phyloP scores from a whole-genome alignment of 2,888 invertebrate genomes.

The Drosophila recens region DNA sequence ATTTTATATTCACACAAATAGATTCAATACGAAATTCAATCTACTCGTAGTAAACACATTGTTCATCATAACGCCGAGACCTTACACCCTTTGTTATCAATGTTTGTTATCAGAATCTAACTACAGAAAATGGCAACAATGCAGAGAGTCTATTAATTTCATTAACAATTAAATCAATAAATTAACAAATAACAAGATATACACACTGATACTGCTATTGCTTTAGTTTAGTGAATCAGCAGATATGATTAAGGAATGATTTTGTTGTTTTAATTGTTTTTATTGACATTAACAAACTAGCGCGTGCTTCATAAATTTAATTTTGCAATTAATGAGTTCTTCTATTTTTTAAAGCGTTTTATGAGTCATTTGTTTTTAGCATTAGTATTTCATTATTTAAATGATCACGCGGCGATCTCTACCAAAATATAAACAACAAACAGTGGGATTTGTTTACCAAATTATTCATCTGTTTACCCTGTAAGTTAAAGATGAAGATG shows the following conservation, averaged over 20 bases:
- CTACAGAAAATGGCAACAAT: background rate
- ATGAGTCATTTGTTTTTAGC: conserved; percentile 9
- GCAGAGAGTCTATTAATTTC: background rate
- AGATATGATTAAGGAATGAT: background rate
- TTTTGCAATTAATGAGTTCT: background rate
- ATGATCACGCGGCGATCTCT: conserved; percentile 15
- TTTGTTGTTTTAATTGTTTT: background rate
- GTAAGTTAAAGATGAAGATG: background rate
- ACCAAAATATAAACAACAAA: conserved; percentile 13
- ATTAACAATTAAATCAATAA: conserved; percentile 1
- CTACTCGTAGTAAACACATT: background rate
- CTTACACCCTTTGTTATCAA: conserved; percentile 30
- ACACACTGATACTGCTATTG: background rate
- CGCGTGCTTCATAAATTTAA: background rate
- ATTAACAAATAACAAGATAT: background rate
- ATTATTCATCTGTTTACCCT: background rate
- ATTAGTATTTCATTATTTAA: background rate
- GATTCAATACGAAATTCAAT: conserved; percentile 18
- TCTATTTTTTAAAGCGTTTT: background rate
- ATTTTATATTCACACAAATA: conserved; percentile 3
- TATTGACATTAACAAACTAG: background rate
- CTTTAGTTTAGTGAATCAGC: background rate
- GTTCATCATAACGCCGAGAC: background rate
- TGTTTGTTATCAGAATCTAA: background rate
- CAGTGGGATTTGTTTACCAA: conserved; percentile 18